Evolutionary conservation across 2,113 vertebrate genomes (phyloP).

Genomic region (Poeciliopsis occidentalis): DNA sequence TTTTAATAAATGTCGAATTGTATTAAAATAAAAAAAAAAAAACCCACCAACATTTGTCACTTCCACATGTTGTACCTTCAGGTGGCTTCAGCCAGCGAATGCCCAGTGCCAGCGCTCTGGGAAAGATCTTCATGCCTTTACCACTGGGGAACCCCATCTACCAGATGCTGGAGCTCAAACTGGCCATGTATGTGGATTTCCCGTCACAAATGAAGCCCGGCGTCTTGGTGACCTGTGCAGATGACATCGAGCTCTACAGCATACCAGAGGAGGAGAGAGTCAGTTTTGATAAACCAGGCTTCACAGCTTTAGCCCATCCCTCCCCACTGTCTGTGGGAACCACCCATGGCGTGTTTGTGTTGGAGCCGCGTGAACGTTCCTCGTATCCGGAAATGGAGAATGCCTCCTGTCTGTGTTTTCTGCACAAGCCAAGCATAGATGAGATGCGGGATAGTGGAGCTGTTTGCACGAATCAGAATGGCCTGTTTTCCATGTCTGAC

Average conservation of each 20-base stretch:
- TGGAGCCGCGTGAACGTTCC: conserved; percentile 67
- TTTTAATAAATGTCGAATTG: too few relatives aligned
- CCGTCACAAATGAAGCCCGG: conserved; percentile 89
- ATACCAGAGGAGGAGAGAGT: conserved; percentile 60
- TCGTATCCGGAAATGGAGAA: conserved; percentile 76
- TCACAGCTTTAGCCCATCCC: conserved; percentile 92
- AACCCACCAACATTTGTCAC: not conserved
- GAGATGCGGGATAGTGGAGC: conserved; percentile 82
- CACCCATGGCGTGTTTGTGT: conserved; percentile 91
- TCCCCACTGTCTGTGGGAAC: conserved; percentile 85
- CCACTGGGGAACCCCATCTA: conserved; percentile 86
- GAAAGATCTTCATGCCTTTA: conserved; percentile 91
- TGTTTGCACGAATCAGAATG: conserved; percentile 59
- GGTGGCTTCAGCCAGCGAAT: conserved; percentile 95
- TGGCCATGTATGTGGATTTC: conserved; percentile 94
- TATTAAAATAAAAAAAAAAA: too few relatives aligned
- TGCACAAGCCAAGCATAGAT: conserved; percentile 89
- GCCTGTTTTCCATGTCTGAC: conserved; percentile 3
- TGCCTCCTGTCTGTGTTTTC: conserved; percentile 79
- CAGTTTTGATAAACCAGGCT: conserved; percentile 85
- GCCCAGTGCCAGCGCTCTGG: conserved; percentile 90
- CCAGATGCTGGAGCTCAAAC: conserved; percentile 96
- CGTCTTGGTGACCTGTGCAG: conserved; percentile 87
- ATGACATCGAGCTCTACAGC: conserved; percentile 94
- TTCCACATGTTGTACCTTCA: conserved; percentile 44